phyloP scores from a whole-genome alignment of 2,888 invertebrate species.

The Apamea monoglypha region DNA sequence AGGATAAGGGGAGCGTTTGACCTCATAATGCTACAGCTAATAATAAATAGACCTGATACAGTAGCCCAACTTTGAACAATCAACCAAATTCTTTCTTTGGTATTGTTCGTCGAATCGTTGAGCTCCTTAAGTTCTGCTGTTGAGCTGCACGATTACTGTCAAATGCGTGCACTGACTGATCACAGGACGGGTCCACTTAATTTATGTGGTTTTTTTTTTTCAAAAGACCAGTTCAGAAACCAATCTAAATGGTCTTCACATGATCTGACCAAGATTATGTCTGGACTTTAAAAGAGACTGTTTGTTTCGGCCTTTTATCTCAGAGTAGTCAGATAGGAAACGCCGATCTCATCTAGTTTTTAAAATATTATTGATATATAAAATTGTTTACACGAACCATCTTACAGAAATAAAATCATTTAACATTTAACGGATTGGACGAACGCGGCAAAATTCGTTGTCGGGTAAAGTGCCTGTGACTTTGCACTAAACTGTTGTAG shows the following conservation, averaged over 20 bases:
- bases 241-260: not conserved
- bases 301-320: not conserved
- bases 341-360: too few relatives aligned
- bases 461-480: not conserved
- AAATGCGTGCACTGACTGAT: too few relatives aligned
- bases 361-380: too few relatives aligned
- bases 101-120: not conserved
- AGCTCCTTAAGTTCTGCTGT: not conserved
- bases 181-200: not conserved
- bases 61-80: slow-evolving; percentile 1
- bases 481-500: not conserved
- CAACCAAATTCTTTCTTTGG: not conserved
- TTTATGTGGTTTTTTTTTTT: not conserved
- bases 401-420: not conserved
- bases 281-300: not conserved
- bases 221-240: not conserved
- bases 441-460: not conserved
- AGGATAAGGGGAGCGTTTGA: slow-evolving; percentile 41
- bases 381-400: too few relatives aligned
- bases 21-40: slow-evolving; percentile 33
- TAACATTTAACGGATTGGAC: not conserved
- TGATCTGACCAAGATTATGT: not conserved
- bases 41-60: not conserved
- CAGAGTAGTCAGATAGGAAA: not conserved
- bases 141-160: not conserved